phyloP scores from a whole-genome alignment of 1,140 invertebrate species.

The Augochlora pura region DNA sequence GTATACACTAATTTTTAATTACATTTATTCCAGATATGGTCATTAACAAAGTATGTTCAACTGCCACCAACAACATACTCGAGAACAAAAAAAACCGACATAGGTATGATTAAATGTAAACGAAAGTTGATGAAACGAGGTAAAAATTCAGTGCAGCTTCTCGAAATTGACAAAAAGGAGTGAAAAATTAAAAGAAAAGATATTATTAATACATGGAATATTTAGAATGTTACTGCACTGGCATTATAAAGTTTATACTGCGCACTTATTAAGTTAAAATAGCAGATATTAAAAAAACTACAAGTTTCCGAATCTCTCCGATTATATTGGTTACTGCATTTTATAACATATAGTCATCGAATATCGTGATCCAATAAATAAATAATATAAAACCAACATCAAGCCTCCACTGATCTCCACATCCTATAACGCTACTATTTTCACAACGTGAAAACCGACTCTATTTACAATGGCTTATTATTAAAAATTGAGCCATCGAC shows the following conservation, averaged over 20 bases:
- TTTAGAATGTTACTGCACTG: conserved; percentile 18
- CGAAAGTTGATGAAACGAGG: neutral
- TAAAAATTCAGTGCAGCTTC: conserved; percentile 13
- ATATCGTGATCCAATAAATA: conserved; percentile 15
- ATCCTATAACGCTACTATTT: neutral
- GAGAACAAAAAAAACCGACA: conserved; percentile 24
- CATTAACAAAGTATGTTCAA: conserved; percentile 71
- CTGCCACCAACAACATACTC: conserved; percentile 19
- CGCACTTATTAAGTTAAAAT: conserved; percentile 13
- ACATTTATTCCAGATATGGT: conserved; percentile 80
- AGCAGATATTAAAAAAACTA: neutral
- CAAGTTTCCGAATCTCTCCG: conserved; percentile 1
- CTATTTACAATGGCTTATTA: neutral
- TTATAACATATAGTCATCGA: conserved; percentile 30
- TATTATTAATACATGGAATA: conserved; percentile 4
- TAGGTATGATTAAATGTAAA: conserved; percentile 21
- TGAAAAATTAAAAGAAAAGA: neutral
- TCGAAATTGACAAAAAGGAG: neutral
- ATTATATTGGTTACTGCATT: conserved; percentile 32
- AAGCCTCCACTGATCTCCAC: neutral
- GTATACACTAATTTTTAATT: neutral
- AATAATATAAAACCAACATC: neutral
- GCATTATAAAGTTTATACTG: conserved; percentile 10
- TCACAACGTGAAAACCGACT: neutral
- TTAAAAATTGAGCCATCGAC: neutral